Base-by-base conservation (phyloP, 2,113 vertebrate genomes). In the Chamaetylas fuelleborni region DNA sequence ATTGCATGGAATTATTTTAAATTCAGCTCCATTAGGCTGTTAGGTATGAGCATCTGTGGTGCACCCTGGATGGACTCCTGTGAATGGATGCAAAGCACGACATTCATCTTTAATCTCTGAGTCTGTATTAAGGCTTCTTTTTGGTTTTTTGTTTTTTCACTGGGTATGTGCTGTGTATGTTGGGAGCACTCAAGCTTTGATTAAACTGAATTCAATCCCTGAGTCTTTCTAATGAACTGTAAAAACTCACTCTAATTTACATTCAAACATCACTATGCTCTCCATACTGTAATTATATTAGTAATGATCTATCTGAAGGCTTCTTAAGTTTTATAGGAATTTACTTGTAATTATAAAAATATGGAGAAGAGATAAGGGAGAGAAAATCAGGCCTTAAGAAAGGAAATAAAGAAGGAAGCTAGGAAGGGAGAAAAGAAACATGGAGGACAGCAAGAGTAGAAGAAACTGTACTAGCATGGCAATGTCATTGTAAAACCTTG, bases 191-290 rank as follows among this genome's bases (percentile, higher is more conserved):
- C 84, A 54, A 88, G 86, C 86, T 94, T 97, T 96, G 93, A 97
- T 95, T 97, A 96, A 96, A 97, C 56, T 86, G 72, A 95, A 96
- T 96, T 93, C 91, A 95, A 72, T 94, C 78, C 86, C 81, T 0
- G 1, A 91, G 56, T 94, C 92, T 94, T 95, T 94, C 67, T 96
- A 94, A 97, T 96, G 91, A 96, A 96, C 90, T 94, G 70, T 78
- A 76, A 93, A 97, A 96, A 82, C 61, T 86, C 50, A 23, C 60
- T 96, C 71, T 92, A 90, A 93, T 97, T 97, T 96, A 88, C 74
- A 93, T 91, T 96, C 95, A 74, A 85, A 95, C 42, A 90, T 93
- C 80, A 81, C 83, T 60, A 5, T 67, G 60, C 48, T 95, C 74
- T 95, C 88, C 64, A 76, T 91, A 74, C 34, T 62, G 14, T 92